Percentiles rank a stretch among this genome's conserved stretches.
Evolutionary conservation across 1,140 invertebrate species (phyloP).

Genomic region (Popillia japonica): DNA sequence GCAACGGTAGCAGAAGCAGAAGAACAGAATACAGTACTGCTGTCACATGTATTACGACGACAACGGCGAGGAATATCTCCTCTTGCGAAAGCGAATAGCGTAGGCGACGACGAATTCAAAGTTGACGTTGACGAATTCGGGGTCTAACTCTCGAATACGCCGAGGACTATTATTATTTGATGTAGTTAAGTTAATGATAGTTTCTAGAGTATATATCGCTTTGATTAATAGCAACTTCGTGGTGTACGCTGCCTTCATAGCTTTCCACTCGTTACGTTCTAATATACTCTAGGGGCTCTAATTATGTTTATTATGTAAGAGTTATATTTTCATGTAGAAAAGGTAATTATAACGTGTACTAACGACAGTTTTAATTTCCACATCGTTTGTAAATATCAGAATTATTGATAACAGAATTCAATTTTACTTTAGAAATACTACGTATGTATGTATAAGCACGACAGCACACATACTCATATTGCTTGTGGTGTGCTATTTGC

Average conservation of each 20-base stretch:
- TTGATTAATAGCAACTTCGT: background rate
- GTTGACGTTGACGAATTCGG: constrained; percentile 11
- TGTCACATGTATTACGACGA: background rate
- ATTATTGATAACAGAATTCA: too few species aligned
- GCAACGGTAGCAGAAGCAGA: background rate
- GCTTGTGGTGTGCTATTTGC: too few species aligned
- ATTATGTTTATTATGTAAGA: background rate
- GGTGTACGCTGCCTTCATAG: background rate
- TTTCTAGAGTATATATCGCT: background rate
- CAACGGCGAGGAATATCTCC: background rate
- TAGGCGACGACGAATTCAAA: constrained; percentile 12
- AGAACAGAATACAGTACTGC: background rate
- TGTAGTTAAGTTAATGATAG: constrained; percentile 15
- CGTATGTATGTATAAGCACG: too few species aligned
- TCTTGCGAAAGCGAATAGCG: background rate
- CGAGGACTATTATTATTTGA: background rate
- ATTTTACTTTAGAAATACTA: too few species aligned
- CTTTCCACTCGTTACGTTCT: background rate
- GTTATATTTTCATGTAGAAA: too few species aligned
- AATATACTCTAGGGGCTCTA: background rate
- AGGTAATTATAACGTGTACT: too few species aligned
- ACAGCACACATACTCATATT: too few species aligned
- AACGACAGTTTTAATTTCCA: too few species aligned
- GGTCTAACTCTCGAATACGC: background rate
- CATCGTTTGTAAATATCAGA: too few species aligned